These are phyloP conservation scores for Leptinotarsa juncta DNA, from an alignment of 2,888 invertebrate species.

Conservation along the genomic window DNA sequence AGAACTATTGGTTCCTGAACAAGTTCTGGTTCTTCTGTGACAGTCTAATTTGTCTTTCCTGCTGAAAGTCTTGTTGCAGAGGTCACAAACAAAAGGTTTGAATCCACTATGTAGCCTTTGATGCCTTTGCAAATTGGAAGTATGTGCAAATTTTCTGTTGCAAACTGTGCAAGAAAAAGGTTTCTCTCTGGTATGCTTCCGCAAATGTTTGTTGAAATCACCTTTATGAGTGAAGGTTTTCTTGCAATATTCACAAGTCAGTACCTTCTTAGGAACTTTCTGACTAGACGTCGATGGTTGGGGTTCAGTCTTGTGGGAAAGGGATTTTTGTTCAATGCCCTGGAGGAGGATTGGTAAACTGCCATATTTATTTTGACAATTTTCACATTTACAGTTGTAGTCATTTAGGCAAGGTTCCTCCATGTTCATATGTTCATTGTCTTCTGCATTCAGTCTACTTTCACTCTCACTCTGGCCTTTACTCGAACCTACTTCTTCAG, in stretches of 20 bases:
- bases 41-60: constrained; percentile 62
- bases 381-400: constrained; percentile 48
- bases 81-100: constrained; percentile 71
- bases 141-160: constrained; percentile 59
- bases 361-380: constrained; percentile 51
- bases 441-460: constrained; percentile 32
- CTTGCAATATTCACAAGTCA: constrained; percentile 58
- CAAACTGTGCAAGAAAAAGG: constrained; percentile 60
- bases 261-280: constrained; percentile 42
- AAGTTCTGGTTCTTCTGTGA: constrained; percentile 59
- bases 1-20: constrained; percentile 44
- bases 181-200: constrained; percentile 62
- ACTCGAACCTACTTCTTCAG: neutral
- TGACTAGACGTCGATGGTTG: constrained; percentile 53
- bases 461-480: constrained; percentile 23
- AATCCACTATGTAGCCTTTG: constrained; percentile 81
- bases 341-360: constrained; percentile 51
- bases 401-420: constrained; percentile 38
- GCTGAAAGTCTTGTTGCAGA: constrained; percentile 60
- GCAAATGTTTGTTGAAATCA: constrained; percentile 62
- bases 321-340: constrained; percentile 51
- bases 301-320: constrained; percentile 38
- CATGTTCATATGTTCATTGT: constrained; percentile 3
- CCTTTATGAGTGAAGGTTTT: constrained; percentile 62
- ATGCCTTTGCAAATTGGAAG: constrained; percentile 81